phyloP scores from a whole-genome alignment of 64 coral and sea anemone genomes.

The Stichodactyla helianthus region DNA sequence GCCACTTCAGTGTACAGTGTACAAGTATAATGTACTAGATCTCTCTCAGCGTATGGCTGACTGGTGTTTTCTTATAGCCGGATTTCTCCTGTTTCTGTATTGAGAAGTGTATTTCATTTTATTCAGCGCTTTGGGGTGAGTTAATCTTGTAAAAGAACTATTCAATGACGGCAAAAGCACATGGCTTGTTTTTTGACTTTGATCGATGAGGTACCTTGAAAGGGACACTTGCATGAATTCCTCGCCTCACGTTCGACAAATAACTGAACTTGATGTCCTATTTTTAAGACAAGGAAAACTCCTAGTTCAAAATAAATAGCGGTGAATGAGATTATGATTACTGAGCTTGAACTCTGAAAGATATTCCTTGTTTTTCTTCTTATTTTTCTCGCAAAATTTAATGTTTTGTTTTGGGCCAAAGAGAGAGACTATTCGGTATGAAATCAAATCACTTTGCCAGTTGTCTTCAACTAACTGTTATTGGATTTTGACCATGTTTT shows the following conservation, averaged over 20 bases:
- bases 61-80: too few relatives aligned
- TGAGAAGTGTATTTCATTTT: background rate
- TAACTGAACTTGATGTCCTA: background rate
- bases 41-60: too few relatives aligned
- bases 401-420: background rate
- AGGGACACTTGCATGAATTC: background rate
- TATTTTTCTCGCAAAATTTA: background rate
- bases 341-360: background rate
- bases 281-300: background rate
- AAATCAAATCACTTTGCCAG: too few relatives aligned
- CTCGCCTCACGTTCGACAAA: background rate
- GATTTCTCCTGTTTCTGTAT: background rate
- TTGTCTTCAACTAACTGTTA: too few relatives aligned
- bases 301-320: background rate
- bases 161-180: background rate
- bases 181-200: constrained; percentile 5
- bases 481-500: too few relatives aligned
- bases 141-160: background rate
- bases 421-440: too few relatives aligned
- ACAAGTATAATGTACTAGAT: background rate
- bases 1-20: background rate
- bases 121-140: background rate
- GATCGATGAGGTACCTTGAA: constrained; percentile 3
- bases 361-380: background rate
- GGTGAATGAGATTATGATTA: background rate